Conservation (phyloP, 2,797 vertebrate species). For the Craterocephalus amniculus region DNA sequence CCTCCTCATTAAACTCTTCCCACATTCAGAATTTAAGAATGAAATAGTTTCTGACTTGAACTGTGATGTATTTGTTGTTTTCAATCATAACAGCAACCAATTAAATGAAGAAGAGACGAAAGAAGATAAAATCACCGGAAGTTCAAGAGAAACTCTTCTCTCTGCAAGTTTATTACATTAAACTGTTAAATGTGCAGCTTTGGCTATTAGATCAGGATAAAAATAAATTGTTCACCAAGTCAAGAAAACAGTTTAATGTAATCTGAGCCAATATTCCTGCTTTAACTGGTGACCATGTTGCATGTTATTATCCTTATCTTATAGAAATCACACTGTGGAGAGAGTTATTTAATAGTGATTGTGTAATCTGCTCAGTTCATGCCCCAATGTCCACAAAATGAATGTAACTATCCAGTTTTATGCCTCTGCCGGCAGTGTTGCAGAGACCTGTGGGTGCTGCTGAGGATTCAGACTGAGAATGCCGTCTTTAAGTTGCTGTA, state of each 20-base stretch:
- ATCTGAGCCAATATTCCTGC: slow-evolving; percentile 34
- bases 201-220: background rate
- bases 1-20: too few relatives aligned
- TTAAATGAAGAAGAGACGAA: background rate
- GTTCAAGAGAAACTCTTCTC: background rate
- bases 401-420: too few relatives aligned
- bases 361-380: background rate
- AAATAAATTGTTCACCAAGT: background rate
- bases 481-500: background rate
- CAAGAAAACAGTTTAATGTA: background rate
- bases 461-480: too few relatives aligned
- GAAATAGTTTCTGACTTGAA: background rate
- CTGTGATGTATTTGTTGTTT: too few relatives aligned
- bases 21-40: background rate
- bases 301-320: background rate
- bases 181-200: background rate
- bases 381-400: background rate
- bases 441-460: too few relatives aligned
- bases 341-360: background rate
- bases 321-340: background rate
- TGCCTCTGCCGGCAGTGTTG: too few relatives aligned
- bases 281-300: background rate
- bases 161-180: background rate
- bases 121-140: background rate
- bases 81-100: background rate